Percentiles rank a stretch among this genome's conserved stretches.
These are phyloP conservation scores for Chaetops frenatus DNA, from an alignment of 2,113 vertebrate species.

Conservation along the genomic window DNA sequence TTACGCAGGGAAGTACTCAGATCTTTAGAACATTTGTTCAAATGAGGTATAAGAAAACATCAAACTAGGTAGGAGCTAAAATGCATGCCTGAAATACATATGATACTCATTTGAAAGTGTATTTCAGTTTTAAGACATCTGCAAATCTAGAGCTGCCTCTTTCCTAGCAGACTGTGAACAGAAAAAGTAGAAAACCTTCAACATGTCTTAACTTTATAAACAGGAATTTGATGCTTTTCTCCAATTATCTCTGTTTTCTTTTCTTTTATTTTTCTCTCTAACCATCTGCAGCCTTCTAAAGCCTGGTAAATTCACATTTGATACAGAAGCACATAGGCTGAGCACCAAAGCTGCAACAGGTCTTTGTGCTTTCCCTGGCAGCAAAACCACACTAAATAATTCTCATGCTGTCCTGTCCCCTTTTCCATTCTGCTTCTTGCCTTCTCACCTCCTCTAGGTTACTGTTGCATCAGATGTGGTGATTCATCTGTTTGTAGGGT, in stretches of 20 bases:
- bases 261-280: not conserved
- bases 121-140: not conserved
- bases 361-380: not conserved
- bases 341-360: not conserved
- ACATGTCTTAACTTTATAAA: not conserved
- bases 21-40: not conserved
- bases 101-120: not conserved
- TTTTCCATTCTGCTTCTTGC: not conserved
- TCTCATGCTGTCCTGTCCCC: not conserved
- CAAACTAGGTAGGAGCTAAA: not conserved
- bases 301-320: not conserved
- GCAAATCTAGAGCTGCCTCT: not conserved
- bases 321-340: not conserved
- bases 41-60: not conserved
- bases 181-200: not conserved
- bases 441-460: not conserved
- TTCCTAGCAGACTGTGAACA: not conserved
- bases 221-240: not conserved
- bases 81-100: not conserved
- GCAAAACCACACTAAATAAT: not conserved
- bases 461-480: not conserved
- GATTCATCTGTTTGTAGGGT: not conserved
- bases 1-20: not conserved
- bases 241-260: not conserved
- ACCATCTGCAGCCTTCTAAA: not conserved